Evolutionary conservation across 2,888 invertebrate genomes (phyloP), one percentile per base, ranked within the genome.

Genomic region (Lasiommata megera): DNA sequence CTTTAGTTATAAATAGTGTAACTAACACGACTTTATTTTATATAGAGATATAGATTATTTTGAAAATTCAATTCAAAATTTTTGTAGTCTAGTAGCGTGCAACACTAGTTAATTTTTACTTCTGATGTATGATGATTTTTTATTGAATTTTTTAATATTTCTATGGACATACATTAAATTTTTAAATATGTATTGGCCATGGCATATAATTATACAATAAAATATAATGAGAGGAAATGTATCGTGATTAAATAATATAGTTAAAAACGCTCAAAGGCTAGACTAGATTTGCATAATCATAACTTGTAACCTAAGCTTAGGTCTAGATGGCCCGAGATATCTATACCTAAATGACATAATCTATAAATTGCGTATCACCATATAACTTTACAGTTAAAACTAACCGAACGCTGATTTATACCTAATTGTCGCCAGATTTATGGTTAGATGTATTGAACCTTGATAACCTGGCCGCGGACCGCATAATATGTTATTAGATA

Each of bases 401-500:
- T 46, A 46, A 46, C 46, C 16, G 29, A 11, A 46, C 11, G 16
- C 46, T 16, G 46, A 46, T 31, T 46, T 46, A 31, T 46, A 46
- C 46, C 16, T 46, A 46, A 46, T 46, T 46, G 46, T 31, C 46
- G 11, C 16, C 14, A 31, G 46, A 46, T 46, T 46, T 46, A 46
- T 16, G 29, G 14, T 16, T 2, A 46, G 46, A 31, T 46, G 16
- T 46, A 46, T 46, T 31, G 46, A 46, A 46, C 46, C 11, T 16
- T 14, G 46, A 46, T 46, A 46, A 46, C 46, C 29, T 17, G 29
- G 9, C 16, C 11, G 16, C 6, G 31, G 46, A 8, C 3, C 11
- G 46, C 31, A 11, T 46, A 31, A 29, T 23, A 23, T 23, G 23
- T 29, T 46, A 46, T 46, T 16, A 31, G 46, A 46, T 31, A 46